phyloP scores from a whole-genome alignment of 1,140 invertebrate species.

The Coenobita brevimanus region DNA sequence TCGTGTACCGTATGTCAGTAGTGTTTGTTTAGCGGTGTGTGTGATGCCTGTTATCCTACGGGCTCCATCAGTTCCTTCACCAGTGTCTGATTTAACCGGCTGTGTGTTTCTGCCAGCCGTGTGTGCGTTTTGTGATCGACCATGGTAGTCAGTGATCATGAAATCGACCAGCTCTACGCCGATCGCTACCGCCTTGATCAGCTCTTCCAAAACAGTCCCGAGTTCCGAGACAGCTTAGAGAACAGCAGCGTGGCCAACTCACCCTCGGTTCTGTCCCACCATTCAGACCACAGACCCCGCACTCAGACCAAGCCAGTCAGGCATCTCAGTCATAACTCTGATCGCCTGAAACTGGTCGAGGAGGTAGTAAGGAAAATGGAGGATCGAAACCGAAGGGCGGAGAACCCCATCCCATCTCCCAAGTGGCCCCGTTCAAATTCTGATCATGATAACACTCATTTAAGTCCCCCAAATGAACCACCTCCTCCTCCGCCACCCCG shows the following conservation, averaged over 20 bases:
- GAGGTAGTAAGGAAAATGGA: not conserved
- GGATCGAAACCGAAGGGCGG: not conserved
- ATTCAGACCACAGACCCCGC: not conserved
- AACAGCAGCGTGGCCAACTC: slow-evolving; percentile 37
- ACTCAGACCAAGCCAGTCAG: not conserved
- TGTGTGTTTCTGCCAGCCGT: no score
- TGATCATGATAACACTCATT: no score
- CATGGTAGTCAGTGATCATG: slow-evolving; percentile 40
- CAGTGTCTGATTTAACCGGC: no score
- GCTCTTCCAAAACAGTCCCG: slow-evolving; percentile 44
- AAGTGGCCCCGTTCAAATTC: not conserved
- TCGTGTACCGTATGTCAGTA: no score
- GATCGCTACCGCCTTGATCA: slow-evolving; percentile 37
- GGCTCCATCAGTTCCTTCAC: no score
- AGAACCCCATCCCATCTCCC: not conserved
- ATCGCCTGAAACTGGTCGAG: no score
- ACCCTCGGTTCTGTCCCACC: not conserved
- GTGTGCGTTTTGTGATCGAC: not conserved
- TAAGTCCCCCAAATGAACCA: no score
- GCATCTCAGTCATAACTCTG: not conserved
- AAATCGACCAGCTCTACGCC: slow-evolving; percentile 54
- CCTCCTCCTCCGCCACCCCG: slow-evolving; percentile 5
- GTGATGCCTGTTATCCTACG: no score
- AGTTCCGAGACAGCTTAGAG: slow-evolving; percentile 57
- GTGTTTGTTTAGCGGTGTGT: no score